Evolutionary conservation across 2,888 invertebrate genomes (phyloP), one percentile per base, ranked within the genome.

Genomic region (Polymixis lichenea): DNA sequence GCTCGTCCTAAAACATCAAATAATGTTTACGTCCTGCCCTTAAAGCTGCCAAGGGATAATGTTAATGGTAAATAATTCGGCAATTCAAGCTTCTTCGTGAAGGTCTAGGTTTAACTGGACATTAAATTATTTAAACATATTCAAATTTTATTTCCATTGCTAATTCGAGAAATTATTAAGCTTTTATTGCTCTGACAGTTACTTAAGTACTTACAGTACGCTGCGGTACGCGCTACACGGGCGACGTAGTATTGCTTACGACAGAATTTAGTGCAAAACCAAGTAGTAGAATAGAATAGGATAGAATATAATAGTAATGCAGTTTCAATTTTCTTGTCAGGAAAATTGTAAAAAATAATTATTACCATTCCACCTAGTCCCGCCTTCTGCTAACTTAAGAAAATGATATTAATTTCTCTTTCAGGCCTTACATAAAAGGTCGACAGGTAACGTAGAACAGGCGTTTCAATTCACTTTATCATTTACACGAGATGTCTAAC

Each of bases 1-100:
- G 75, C 83, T 84, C 77, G 90, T 91, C 93, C 93, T 93, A 93
- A 93, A 92, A 92, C 83, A 93, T 90, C 93, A 92, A 90, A 87
- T 85, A 78, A 80, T 88, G 86, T 90, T 88, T 88, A 86, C 86
- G 86, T 82, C 84, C 75, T 80, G 75, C 70, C 77, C 80, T 38
- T 19, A 62, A 28, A 72, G 77, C 65, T 76, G 66, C 53, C 67
- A 53, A 72, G 49, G 58, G 55, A 72, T 71, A 51, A 75, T 67
- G 61, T 53, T 70, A 82, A 58, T 62, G 69, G 68, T 74, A 83
- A 83, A 79, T 83, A 74, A 66, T 58, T 83, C 32, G 38, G 55
- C 28, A 62, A 56, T 62, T 58, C 53, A n/a, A 15, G 28, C 49
- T 51, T 66, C 13, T 61, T 62, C 9, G 46, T 28, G 25, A 68